Evolutionary conservation across 2,888 invertebrate genomes (phyloP), one percentile per base, ranked within the genome.

Genomic region (Mechanitis mazaeus): DNA sequence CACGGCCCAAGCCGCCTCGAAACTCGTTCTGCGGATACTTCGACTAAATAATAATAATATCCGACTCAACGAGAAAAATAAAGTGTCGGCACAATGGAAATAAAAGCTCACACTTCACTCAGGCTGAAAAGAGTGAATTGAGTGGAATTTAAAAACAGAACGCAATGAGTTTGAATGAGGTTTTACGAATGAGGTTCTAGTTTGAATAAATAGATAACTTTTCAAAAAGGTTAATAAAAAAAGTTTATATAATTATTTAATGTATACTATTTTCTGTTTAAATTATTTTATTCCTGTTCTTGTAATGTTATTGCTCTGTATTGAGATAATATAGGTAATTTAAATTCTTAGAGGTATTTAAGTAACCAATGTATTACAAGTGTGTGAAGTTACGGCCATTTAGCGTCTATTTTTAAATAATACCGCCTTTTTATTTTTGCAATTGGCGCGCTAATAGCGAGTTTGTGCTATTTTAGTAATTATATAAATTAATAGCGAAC

Each of bases 41-140:
- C 75, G 74, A 72, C 81, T 76, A 79, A 83, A 82, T 82, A 86
- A 85, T 82, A 86, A 85, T 84, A 84, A 79, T 83, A 84, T 77
- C 80, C 74, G 72, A 77, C 72, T 74, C 73, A 64, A 68, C 68
- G 70, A 76, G 75, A 76, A 79, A 78, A 77, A 79, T 77, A 78
- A 78, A 74, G 74, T 72, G 77, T 77, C 69, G 70, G 70, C 68
- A 77, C 76, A 78, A 78, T 73, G 73, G 71, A 66, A 69, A 78
- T 75, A 76, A 79, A 77, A 74, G 56, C 72, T 75, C 72, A 72
- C 76, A 75, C 76, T 73, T 73, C 70, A 69, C 70, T 68, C 72
- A 72, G 66, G 67, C 65, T 69, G 66, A 65, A 67, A 66, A 62
- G 66, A 65, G 65, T 65, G 64, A 64, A 64, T 73, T 73, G 73